Evolutionary conservation across 2,888 invertebrate genomes (phyloP), one percentile per base, ranked within the genome.

Genomic region (Eucera pruinosa): DNA sequence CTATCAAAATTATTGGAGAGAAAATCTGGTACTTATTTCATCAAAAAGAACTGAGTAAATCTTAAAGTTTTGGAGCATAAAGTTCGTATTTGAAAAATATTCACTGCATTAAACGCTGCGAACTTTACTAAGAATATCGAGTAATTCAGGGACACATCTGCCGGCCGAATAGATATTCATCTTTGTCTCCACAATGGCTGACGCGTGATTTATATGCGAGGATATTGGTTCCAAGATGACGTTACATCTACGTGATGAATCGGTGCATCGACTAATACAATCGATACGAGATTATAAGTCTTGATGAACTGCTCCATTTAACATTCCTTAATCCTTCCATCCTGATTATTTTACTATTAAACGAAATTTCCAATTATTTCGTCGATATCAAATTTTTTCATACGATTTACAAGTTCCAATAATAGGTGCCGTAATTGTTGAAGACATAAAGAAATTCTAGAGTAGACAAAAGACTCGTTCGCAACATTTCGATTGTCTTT

Each of bases 151-250:
- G 75, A 81, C 77, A 79, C 80, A 80, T 86, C 79, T 86, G 86
- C 65, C 69, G 82, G 75, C 78, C 78, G 81, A 75, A 66, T 66
- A 69, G 81, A 86, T 87, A 88, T 88, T 84, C 82, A 82, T 88
- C 86, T 87, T 86, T 86, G 85, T 88, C 87, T 71, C 81, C 80
- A 74, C 79, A 77, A 84, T 83, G 81, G 83, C 83, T 82, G 86
- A 87, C 85, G 62, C 70, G 83, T 87, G 87, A 88, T 88, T 88
- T 88, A 88, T 88, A 87, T 77, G 78, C 83, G 61, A 50, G 83
- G 78, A 87, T 88, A 88, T 88, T 88, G 88, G 88, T 81, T 88
- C 72, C 87, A 85, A 88, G 86, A 86, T 87, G 81, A 85, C 84
- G 86, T 79, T 73, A 74, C 80, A 72, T 73, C 75, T 25, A 57